Conservation (phyloP, 64 coral and sea anemone species). For the Acropora tenuis region DNA sequence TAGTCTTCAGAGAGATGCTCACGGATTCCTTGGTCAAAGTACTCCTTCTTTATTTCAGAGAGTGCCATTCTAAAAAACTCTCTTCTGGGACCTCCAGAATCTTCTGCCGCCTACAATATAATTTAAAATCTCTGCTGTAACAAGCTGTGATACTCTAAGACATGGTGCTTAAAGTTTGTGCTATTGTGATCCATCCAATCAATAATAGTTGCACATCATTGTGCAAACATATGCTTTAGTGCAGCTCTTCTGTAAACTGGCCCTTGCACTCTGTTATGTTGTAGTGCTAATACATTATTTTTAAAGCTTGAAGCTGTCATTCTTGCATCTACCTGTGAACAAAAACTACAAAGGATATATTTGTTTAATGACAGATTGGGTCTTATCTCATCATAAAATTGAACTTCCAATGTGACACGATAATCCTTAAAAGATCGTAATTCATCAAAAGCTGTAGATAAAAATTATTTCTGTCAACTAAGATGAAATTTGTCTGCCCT, state of each 20-base stretch:
- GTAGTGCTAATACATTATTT: background rate
- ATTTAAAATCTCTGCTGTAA: slow-evolving; percentile 8
- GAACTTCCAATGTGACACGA: slow-evolving; percentile 42
- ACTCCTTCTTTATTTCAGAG: slow-evolving; percentile 46
- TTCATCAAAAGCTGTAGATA: slow-evolving; percentile 20
- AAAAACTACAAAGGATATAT: slow-evolving; percentile 7
- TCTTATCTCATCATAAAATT: slow-evolving; percentile 54
- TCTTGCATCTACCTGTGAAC: background rate
- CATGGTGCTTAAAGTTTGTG: background rate
- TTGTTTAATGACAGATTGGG: background rate
- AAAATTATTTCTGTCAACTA: too few relatives aligned
- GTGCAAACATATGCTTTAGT: background rate
- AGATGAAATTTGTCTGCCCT: too few relatives aligned
- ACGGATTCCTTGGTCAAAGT: slow-evolving; percentile 51
- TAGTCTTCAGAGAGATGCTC: slow-evolving; percentile 43
- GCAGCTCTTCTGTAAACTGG: background rate
- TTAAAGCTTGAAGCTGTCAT: background rate
- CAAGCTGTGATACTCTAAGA: background rate
- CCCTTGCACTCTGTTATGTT: background rate
- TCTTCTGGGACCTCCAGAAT: slow-evolving; percentile 53
- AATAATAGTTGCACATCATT: background rate
- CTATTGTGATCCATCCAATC: too few relatives aligned
- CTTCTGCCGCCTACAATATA: slow-evolving; percentile 23
- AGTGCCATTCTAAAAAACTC: slow-evolving; percentile 59
- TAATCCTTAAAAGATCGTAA: background rate